phyloP scores from a whole-genome alignment of 2,113 vertebrate species.

The Smithornis capensis region DNA sequence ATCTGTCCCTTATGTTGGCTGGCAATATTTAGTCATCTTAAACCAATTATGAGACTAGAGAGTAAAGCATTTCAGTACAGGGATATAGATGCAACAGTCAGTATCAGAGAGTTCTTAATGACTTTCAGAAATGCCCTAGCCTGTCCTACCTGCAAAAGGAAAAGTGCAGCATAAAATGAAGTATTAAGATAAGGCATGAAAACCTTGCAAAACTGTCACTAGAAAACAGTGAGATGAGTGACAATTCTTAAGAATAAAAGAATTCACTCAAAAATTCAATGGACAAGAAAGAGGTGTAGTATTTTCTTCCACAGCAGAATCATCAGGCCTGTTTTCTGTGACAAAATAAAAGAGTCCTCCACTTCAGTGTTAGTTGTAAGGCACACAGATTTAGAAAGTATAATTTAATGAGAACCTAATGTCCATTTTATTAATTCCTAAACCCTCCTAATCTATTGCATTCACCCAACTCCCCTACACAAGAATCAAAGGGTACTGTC shows the following conservation, averaged over 20 bases:
- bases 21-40: background rate
- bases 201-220: background rate
- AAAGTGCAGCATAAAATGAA: background rate
- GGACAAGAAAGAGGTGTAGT: background rate
- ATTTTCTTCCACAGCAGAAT: background rate
- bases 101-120: background rate
- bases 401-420: background rate
- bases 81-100: background rate
- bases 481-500: background rate
- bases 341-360: background rate
- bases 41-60: background rate
- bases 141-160: background rate
- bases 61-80: background rate
- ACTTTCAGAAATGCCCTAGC: background rate
- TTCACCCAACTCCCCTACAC: background rate
- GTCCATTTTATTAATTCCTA: background rate
- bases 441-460: background rate
- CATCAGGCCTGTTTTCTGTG: background rate
- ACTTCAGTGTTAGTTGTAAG: background rate
- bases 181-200: background rate
- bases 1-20: background rate
- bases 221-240: background rate
- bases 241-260: background rate
- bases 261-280: background rate
- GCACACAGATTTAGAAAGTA: background rate